phyloP scores from a whole-genome alignment of 1,140 invertebrate genomes.

The Yoshiicerus persimilis region DNA sequence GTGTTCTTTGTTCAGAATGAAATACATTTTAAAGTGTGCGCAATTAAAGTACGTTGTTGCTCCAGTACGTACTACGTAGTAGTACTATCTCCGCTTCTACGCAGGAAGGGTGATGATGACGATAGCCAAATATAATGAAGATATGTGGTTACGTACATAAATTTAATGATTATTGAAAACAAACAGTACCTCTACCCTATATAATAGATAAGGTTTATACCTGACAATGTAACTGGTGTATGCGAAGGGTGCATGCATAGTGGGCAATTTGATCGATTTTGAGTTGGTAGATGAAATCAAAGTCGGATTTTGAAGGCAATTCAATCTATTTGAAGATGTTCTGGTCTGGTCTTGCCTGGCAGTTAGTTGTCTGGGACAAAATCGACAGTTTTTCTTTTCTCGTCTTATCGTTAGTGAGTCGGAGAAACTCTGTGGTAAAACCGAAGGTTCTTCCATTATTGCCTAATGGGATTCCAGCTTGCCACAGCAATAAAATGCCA shows the following conservation, averaged over 20 bases:
- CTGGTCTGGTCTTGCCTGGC: background rate
- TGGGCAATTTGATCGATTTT: background rate
- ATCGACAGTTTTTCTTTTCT: background rate
- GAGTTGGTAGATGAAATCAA: background rate
- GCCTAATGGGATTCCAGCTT: constrained; percentile 20
- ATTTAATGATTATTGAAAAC: no score
- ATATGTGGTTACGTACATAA: no score
- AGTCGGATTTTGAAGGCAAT: background rate
- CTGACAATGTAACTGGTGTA: no score
- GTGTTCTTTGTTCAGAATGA: no score
- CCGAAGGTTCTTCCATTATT: constrained; percentile 12
- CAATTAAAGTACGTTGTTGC: no score
- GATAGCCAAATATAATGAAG: no score
- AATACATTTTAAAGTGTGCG: no score
- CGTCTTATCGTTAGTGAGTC: background rate
- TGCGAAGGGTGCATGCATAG: background rate
- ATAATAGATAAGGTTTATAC: no score
- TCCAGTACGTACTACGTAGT: no score
- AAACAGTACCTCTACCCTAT: no score
- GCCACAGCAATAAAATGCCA: constrained; percentile 30
- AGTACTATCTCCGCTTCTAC: no score
- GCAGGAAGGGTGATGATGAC: no score
- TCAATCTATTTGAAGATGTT: background rate
- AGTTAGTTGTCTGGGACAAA: background rate
- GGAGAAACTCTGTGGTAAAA: background rate